A percentile compares a stretch with the other conserved stretches of the same genome.
Evolutionary conservation across 1,140 invertebrate species (phyloP).

Genomic region (Ceratitis capitata): DNA sequence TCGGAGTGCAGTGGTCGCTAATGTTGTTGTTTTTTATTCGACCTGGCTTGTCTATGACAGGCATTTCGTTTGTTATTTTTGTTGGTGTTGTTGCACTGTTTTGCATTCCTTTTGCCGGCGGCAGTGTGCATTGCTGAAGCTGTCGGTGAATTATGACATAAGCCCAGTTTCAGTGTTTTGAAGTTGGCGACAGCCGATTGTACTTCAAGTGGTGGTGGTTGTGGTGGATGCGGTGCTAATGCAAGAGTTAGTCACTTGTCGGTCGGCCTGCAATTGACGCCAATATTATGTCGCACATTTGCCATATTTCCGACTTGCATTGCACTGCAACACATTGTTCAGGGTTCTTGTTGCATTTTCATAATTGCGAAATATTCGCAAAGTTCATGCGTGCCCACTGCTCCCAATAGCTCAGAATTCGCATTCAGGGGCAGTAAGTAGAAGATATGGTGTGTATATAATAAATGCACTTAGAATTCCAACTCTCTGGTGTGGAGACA

Average conservation of each 20-base stretch:
- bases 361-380: neutral
- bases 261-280: neutral
- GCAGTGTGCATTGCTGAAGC: neutral
- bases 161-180: neutral
- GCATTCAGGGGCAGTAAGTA: neutral
- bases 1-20: no score
- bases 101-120: neutral
- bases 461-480: no score
- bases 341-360: neutral
- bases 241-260: neutral
- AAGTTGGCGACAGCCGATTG: neutral
- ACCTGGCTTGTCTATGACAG: no score
- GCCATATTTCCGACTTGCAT: conserved; percentile 24
- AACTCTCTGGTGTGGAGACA: no score
- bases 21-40: no score
- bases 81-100: neutral
- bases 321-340: neutral
- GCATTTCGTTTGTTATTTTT: neutral
- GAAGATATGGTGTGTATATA: neutral
- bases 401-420: neutral
- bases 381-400: neutral
- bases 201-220: no score
- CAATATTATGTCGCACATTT: conserved; percentile 3
- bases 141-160: neutral
- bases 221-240: neutral